Evolutionary conservation across 2,888 invertebrate species (phyloP).

Genomic region (Torymus aiolomorphi): DNA sequence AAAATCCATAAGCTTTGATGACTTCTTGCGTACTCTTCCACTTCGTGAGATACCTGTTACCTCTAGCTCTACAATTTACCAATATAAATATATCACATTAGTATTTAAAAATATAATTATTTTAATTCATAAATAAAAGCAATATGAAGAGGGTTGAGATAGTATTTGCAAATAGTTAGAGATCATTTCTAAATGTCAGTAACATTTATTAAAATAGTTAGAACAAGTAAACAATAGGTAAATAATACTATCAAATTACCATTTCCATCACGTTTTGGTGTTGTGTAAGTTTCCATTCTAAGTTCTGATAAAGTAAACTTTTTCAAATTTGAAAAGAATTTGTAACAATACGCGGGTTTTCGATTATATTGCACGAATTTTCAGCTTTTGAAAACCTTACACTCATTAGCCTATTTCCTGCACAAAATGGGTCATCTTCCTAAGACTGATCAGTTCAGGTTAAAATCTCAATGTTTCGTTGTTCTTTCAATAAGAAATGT

Average conservation of each 20-base stretch:
- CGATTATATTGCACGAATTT: constrained; percentile 27
- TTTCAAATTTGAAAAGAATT: constrained; percentile 11
- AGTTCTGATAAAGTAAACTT: neutral
- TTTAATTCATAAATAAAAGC: neutral
- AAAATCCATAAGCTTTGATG: constrained; percentile 95
- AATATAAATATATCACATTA: constrained; percentile 5
- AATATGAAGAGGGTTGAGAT: neutral
- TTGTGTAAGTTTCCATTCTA: constrained; percentile 46
- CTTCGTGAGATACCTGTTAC: constrained; percentile 92
- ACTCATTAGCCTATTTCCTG: constrained; percentile 19
- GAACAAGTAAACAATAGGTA: neutral
- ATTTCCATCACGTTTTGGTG: constrained; percentile 53
- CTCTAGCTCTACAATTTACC: constrained; percentile 81
- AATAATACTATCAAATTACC: constrained; percentile 41
- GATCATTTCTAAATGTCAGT: neutral
- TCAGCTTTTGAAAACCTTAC: constrained; percentile 4
- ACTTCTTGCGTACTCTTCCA: constrained; percentile 94
- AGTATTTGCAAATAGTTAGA: neutral
- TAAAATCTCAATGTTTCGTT: neutral
- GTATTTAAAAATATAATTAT: neutral
- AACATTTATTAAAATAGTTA: constrained; percentile 15
- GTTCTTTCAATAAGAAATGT: no score
- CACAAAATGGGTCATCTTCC: constrained; percentile 11
- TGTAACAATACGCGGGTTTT: neutral
- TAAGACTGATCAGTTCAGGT: neutral